These are phyloP conservation scores for Euzophera pinguis DNA, from an alignment of 2,888 invertebrate genomes.

Conservation along the genomic window DNA sequence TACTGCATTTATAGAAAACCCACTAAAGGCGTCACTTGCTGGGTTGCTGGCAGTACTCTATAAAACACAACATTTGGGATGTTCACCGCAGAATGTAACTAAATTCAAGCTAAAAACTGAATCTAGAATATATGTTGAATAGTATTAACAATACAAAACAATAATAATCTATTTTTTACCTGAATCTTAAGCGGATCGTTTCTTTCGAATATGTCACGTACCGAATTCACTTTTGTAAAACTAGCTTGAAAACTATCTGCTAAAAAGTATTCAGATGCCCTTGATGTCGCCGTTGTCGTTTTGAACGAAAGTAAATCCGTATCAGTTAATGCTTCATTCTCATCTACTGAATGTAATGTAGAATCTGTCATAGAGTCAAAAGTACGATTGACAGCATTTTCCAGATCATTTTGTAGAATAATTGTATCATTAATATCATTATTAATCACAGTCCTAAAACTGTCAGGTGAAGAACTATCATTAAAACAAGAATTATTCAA, in stretches of 20 bases:
- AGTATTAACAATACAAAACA: too few relatives aligned
- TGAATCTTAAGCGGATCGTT: slow-evolving; percentile 37
- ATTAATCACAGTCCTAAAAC: slow-evolving; percentile 34
- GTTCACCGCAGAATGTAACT: too few relatives aligned
- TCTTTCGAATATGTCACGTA: slow-evolving; percentile 57
- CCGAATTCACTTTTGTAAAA: slow-evolving; percentile 28
- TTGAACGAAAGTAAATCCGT: slow-evolving; percentile 53
- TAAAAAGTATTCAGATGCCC: slow-evolving; percentile 50
- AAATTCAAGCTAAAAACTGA: too few relatives aligned
- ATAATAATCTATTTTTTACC: slow-evolving; percentile 29
- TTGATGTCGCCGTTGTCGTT: slow-evolving; percentile 42
- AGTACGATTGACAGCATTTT: slow-evolving; percentile 35
- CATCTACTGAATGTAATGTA: slow-evolving; percentile 27
- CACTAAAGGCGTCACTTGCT: slow-evolving; percentile 59
- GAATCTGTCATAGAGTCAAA: slow-evolving; percentile 35
- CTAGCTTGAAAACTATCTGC: slow-evolving; percentile 30
- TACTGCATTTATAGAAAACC: slow-evolving; percentile 51
- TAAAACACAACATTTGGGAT: slow-evolving; percentile 18
- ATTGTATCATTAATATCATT: slow-evolving; percentile 27
- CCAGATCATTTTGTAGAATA: slow-evolving; percentile 30
- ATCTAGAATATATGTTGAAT: too few relatives aligned
- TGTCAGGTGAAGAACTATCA: slow-evolving; percentile 29
- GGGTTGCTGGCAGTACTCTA: slow-evolving; percentile 43
- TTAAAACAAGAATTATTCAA: slow-evolving; percentile 20
- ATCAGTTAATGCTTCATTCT: slow-evolving; percentile 31